Evolutionary conservation across 2,797 vertebrate species (phyloP), one percentile per base, ranked within the genome.

Genomic region (Trachops cirrhosus): DNA sequence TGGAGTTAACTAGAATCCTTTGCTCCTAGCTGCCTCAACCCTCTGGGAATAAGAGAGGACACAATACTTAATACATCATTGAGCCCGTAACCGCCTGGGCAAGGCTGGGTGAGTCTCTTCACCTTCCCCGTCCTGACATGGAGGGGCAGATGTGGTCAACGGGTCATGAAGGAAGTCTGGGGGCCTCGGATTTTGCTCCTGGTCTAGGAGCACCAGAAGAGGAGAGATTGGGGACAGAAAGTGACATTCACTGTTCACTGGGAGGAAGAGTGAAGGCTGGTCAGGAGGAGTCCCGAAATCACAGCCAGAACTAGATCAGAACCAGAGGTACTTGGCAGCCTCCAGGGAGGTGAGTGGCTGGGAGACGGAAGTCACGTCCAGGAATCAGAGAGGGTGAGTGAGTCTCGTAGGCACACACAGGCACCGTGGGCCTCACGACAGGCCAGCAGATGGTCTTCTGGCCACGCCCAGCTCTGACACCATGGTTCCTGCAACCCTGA

Each of bases 101-200:
- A 52, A 16, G 21, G 1, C 62, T 2, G 21, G 6, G 11, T 22
- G 78, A 29, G 2, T 5, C 22, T 14, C 32, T 22, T n/a, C 21
- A 18, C 18, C 46, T 50, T 24, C 19, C 1, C 0, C 0, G 1
- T 26, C 22, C 11, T 22, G 37, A 71, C 11, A 34, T 26, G 44
- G 3, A 54, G 3, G 1, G 11, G 46, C 26, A 37, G 41, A 57
- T 1, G 15, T 9, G 37, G 57, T 41, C 57, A 16, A 2, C 15
- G 9, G 8, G 26, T 46, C 15, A 9, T 6, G 1, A 18, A 18
- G 39, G 46, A 67, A n/a, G 19, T 22, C 39, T 0, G 0, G 18
- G 22, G 44, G 44, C 29, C 64, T 74, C 7, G 1, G 39, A 29
- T n/a, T 62, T 44, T 89, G 50, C 48, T 16, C 29, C 44, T 34